Evolutionary conservation across 2,888 invertebrate species (phyloP).

Genomic region (Auanema freiburgensis): DNA sequence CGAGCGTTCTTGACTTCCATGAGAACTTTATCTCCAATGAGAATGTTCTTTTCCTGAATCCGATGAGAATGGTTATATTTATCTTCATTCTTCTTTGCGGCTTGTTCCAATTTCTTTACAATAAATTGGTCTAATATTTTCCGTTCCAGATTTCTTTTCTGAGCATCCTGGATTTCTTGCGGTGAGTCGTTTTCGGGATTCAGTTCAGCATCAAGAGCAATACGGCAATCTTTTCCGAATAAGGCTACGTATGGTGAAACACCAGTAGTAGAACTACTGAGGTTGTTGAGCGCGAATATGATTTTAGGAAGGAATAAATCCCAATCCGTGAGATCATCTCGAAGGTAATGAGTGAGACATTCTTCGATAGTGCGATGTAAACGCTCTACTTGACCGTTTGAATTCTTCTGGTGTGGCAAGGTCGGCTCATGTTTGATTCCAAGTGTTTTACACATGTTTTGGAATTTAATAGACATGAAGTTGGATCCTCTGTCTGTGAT

Average conservation of each 20-base stretch:
- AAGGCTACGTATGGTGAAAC: slow-evolving; percentile 6
- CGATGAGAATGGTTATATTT: neutral
- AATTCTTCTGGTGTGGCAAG: slow-evolving; percentile 6
- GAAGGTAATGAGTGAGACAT: slow-evolving; percentile 7
- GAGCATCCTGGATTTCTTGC: too few species aligned
- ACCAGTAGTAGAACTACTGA: neutral
- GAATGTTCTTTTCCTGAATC: neutral
- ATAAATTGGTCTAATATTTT: too few species aligned
- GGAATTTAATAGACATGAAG: slow-evolving; percentile 4
- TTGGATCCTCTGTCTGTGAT: slow-evolving; percentile 22
- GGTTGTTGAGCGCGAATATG: slow-evolving; percentile 1
- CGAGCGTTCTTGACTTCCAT: too few species aligned
- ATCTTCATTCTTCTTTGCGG: too few species aligned
- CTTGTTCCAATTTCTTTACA: too few species aligned
- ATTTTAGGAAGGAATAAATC: too few species aligned
- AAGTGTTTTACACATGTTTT: neutral
- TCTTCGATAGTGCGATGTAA: slow-evolving; percentile 5
- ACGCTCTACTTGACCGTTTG: slow-evolving; percentile 12
- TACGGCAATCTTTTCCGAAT: slow-evolving; percentile 7
- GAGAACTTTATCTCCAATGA: neutral
- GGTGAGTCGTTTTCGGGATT: too few species aligned
- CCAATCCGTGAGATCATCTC: neutral
- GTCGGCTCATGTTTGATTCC: too few species aligned
- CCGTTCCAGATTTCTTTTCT: too few species aligned
- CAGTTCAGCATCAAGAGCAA: slow-evolving; percentile 7